phyloP scores from a whole-genome alignment of 1,140 invertebrate species.

The Drosophila sproati region DNA sequence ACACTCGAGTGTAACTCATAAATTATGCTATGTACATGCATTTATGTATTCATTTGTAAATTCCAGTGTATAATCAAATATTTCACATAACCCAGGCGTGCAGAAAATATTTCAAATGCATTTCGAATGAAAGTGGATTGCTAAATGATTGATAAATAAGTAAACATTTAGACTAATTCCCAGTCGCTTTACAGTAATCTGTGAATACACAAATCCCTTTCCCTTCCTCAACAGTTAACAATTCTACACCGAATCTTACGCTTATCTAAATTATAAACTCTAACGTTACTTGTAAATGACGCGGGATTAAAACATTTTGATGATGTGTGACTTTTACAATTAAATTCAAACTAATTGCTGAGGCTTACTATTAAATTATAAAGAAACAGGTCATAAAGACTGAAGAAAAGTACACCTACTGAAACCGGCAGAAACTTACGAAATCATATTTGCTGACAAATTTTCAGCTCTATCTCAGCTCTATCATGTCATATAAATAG shows the following conservation, averaged over 20 bases:
- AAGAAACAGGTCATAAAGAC: slow-evolving; percentile 29
- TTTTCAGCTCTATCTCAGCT: slow-evolving; percentile 8
- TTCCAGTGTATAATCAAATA: slow-evolving; percentile 19
- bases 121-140: slow-evolving; percentile 31
- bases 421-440: slow-evolving; percentile 40
- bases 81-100: not conserved
- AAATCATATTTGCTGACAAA: slow-evolving; percentile 33
- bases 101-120: slow-evolving; percentile 39
- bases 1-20: slow-evolving; percentile 36
- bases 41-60: not conserved
- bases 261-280: slow-evolving; percentile 18
- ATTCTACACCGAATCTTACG: slow-evolving; percentile 15
- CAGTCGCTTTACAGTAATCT: slow-evolving; percentile 11
- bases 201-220: slow-evolving; percentile 11
- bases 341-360: slow-evolving; percentile 64
- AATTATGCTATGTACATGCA: slow-evolving; percentile 40
- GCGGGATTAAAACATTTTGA: slow-evolving; percentile 37
- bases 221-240: not conserved
- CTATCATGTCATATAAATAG: slow-evolving; percentile 39
- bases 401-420: slow-evolving; percentile 59
- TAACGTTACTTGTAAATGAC: slow-evolving; percentile 18
- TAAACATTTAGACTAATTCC: slow-evolving; percentile 38
- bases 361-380: slow-evolving; percentile 36
- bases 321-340: slow-evolving; percentile 29
- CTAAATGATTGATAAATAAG: slow-evolving; percentile 42